Base-by-base conservation (phyloP, 2,113 vertebrate genomes). In the Bubo blakistoni region DNA sequence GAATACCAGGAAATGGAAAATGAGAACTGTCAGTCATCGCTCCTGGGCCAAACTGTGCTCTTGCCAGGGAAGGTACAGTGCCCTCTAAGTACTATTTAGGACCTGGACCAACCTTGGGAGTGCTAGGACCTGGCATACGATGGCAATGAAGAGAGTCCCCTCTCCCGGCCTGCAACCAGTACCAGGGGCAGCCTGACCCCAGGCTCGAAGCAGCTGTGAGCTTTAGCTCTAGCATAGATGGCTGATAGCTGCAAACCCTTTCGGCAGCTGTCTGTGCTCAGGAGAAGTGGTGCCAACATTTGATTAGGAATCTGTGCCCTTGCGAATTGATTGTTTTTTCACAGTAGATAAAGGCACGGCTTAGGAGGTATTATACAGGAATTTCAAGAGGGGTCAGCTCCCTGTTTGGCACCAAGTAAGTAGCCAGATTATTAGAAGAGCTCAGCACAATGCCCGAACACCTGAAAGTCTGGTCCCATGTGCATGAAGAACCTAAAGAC, bases 381-480 rank as follows among this genome's bases (percentile, higher is more conserved):
- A 91, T 89, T 96, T 82, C 49, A 62, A 63, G 92, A 85, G 34
- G 34, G 36, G 76, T 89, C 86, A 82, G 54, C 25, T 94, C 66
- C 57, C 49, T 49, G 47, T 72, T 54, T 46, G 42, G 70, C 47
- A 90, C 44, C 51, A 46, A 59, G 3, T 29, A 89, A 81, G 34
- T 2, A 44, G 82, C 16, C 26, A 62, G 29, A 59, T 20, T 74
- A 92, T 94, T 3, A 72, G 34, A 89, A 76, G 20, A 76, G 65
- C 65, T 89, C 83, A 85, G 65, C 73, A 85, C 46, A 69, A 61
- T 40, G 54, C 46, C 74, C 46, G 70, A 84, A 16, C 36, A 58
- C 61, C 58, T 54, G 58, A 7, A 76, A 94, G 24, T 55, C 66
- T 89, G 66, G 11, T 69, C 36, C 58, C 4, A 1, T 16, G 40